Base-by-base conservation (phyloP, 2,888 invertebrate species). In the Willowsia nigromaculata region DNA sequence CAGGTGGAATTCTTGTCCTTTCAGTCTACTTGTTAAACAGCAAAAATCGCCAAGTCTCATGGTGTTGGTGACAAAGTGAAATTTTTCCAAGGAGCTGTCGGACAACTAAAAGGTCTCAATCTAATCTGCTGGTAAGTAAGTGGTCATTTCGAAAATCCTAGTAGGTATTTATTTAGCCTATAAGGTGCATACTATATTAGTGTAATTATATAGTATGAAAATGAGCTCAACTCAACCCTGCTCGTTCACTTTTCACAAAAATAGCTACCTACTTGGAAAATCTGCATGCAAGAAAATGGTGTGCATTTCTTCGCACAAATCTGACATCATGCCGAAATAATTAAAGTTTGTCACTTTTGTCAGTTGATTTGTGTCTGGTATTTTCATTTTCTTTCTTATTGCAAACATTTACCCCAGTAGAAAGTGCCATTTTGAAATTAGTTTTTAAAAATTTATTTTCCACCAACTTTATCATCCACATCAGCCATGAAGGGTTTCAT, bases 1-100 rank as follows among this genome's bases (percentile, higher is more conserved):
- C 76, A 85, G 76, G 85, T 85, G 74, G 84, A 71, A 62, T n/a
- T 65, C 27, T 83, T 18, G 50, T 43, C 13, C 27, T 43, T 40
- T 40, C 68, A 33, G 37, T 65, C 65, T 9, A n/a, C 18, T 37
- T 65, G 65, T 30, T 30, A 27, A 27, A 59, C 3, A 30, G 59
- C 59, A 59, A 30, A 13, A 27, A n/a, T n/a, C 11, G 22, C 25
- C 7, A 22, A 5, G 25, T 25, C 22, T 22, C 56, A 27, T 30
- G 27, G 33, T 65, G 33, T n/a, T 65, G 65, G 18, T 65, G 65
- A 65, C 65, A 65, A 65, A 65, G 65, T 37, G 65, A 65, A 65
- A 65, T 37, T 65, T 65, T 33, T 7, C 59, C 7, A 59, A 59
- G 27, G 59, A 27, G 59, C 59, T 30, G 59, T 27, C 59, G 59